A percentile compares a stretch with the other conserved stretches of the same genome.
Evolutionary conservation across 2,797 vertebrate genomes (phyloP).

Genomic region (Benthosema pterotum): DNA sequence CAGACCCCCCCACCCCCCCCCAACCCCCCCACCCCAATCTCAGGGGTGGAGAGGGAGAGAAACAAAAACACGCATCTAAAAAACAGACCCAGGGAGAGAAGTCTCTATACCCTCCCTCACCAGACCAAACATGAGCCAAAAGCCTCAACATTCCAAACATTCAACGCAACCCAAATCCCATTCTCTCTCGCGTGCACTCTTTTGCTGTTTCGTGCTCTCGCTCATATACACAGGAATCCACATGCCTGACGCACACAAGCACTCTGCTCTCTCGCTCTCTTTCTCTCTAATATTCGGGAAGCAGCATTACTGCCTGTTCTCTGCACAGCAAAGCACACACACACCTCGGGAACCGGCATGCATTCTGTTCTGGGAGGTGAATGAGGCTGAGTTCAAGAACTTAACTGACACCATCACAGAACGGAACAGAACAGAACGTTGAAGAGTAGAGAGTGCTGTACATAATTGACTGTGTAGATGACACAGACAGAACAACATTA

Average conservation of each 20-base stretch:
- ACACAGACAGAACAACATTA: too few species aligned
- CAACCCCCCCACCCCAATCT: too few species aligned
- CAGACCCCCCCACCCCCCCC: too few species aligned
- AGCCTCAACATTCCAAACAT: slow-evolving; percentile 74
- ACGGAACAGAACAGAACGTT: too few species aligned
- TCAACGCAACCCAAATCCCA: slow-evolving; percentile 66
- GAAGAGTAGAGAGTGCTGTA: too few species aligned
- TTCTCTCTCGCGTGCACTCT: slow-evolving; percentile 22
- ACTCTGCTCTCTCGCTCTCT: slow-evolving; percentile 19
- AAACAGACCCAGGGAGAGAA: slow-evolving; percentile 6
- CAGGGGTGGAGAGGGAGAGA: neutral
- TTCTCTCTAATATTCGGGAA: neutral
- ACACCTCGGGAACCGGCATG: neutral
- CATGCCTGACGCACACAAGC: slow-evolving; percentile 28
- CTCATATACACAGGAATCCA: slow-evolving; percentile 62
- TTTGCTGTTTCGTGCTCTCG: neutral
- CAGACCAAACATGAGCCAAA: slow-evolving; percentile 53
- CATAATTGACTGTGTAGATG: too few species aligned
- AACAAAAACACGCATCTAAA: neutral
- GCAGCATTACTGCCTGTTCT: slow-evolving; percentile 47
- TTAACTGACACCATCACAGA: too few species aligned
- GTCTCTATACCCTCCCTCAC: slow-evolving; percentile 11
- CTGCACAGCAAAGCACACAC: slow-evolving; percentile 2
- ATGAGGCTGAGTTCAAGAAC: too few species aligned
- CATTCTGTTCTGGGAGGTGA: too few species aligned